phyloP scores from a whole-genome alignment of 2,113 vertebrate species.

The Cinclus mexicanus region DNA sequence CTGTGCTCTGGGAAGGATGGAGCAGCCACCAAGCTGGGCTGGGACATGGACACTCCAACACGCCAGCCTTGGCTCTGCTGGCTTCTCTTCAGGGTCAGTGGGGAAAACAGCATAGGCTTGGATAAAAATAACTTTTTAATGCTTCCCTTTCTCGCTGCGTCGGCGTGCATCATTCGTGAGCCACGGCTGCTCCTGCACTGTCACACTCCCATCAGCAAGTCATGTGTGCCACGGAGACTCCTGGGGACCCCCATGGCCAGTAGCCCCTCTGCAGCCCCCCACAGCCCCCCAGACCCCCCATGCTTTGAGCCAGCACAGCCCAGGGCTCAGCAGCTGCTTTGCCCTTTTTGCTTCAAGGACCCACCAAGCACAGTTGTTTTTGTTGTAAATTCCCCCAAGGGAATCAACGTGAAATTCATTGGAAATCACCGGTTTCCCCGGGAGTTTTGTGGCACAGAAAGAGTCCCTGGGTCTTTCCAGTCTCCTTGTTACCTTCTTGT shows the following conservation, averaged over 20 bases:
- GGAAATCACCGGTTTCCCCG: rapidly evolving
- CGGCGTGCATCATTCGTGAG: background rate
- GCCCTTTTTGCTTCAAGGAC: rapidly evolving
- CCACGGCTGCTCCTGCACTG: background rate
- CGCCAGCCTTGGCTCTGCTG: rapidly evolving
- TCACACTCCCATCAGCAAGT: rapidly evolving
- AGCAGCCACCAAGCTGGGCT: background rate
- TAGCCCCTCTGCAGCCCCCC: background rate
- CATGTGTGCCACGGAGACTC: background rate
- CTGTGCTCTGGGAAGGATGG: background rate
- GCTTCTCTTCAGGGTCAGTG: rapidly evolving
- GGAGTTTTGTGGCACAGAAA: background rate
- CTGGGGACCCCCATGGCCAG: rapidly evolving
- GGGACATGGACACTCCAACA: rapidly evolving
- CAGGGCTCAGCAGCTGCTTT: background rate
- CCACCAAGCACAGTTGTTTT: rapidly evolving
- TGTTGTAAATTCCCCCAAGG: background rate
- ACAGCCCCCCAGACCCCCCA: background rate
- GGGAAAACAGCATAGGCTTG: background rate
- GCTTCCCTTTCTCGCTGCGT: background rate
- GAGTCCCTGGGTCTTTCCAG: background rate
- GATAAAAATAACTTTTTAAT: background rate
- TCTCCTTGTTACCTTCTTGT: background rate
- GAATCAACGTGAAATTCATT: background rate
- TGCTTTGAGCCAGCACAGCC: background rate